Conservation (phyloP, 2,797 vertebrate genomes). For the Malacoctenus gilli region DNA sequence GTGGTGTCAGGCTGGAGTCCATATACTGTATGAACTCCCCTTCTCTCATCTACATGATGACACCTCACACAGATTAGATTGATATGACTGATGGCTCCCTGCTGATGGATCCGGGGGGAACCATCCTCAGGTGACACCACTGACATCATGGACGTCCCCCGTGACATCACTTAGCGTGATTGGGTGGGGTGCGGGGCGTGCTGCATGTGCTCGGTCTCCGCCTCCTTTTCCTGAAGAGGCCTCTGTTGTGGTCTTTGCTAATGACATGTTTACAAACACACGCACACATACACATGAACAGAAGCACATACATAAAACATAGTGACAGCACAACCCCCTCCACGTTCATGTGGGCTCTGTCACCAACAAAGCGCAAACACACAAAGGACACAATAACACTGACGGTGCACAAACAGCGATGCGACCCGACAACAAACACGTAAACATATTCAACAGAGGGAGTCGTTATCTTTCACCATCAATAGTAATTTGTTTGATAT, state of each 20-base stretch:
- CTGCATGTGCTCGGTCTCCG: too few species aligned
- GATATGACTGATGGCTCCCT: slow-evolving; percentile 36
- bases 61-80: too few species aligned
- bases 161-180: slow-evolving; percentile 68
- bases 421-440: slow-evolving; percentile 1
- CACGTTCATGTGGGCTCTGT: slow-evolving; percentile 2
- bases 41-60: too few species aligned
- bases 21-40: slow-evolving; percentile 36
- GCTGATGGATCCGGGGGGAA: slow-evolving; percentile 17
- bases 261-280: slow-evolving; percentile 10
- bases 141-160: slow-evolving; percentile 47
- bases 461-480: too few species aligned
- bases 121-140: slow-evolving; percentile 24
- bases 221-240: slow-evolving; percentile 28
- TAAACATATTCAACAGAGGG: slow-evolving; percentile 19
- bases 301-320: too few species aligned
- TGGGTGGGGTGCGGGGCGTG: too few species aligned
- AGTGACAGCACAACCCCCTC: too few species aligned
- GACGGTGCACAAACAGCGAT: slow-evolving; percentile 9
- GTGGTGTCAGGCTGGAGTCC: slow-evolving; percentile 35
- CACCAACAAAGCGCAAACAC: too few species aligned
- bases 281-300: background rate
- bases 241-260: slow-evolving; percentile 29
- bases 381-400: background rate
- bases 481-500: slow-evolving; percentile 24